Evolutionary conservation across 1,140 invertebrate genomes (phyloP), one percentile per base, ranked within the genome.

Genomic region (Teleogryllus occipitalis): DNA sequence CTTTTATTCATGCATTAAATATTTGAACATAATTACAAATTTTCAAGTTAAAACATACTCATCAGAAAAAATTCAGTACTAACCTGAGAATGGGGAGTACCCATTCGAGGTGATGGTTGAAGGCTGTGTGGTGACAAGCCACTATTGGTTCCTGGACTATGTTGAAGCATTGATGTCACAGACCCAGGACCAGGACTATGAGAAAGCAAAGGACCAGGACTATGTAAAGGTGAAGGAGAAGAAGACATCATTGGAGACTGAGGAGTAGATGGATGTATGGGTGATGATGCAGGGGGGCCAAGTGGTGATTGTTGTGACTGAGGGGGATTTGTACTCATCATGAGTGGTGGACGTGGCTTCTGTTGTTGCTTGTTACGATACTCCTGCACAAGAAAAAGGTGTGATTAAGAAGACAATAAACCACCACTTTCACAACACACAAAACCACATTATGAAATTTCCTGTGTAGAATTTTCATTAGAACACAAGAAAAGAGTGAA

Each of bases 191-290:
- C 88, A 0, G 90, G 90, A 81, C 88, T 90, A 72, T 89, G 89
- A 14, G 88, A 88, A 46, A 90, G 87, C 7, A 89, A 84, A 0
- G 87, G 88, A 8, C 89, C 87, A 5, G 90, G 90, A 85, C 90
- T 90, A 79, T 90, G 89, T 86, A 91, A 87, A 0, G 90, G 91
- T 12, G 85, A 85, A 27, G 87, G 86, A 8, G 90, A 89, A 0
- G 89, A 88, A 21, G 90, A 89, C 88, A 90, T 89, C 81, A 91
- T 83, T 0, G 91, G 90, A 47, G 90, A 91, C 81, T 90, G 90
- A 0, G 90, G 87, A n/a, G 87, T 85, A 54, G 84, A 83, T 8
- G 84, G 83, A 48, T 85, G 85, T 48, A 86, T 84, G 8, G 86
- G 86, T 0, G 86, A 87, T 8, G 83, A 84, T 10, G 84, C 81